Conservation (phyloP, 2,113 vertebrate genomes). For the Colistium nudipinnis region DNA sequence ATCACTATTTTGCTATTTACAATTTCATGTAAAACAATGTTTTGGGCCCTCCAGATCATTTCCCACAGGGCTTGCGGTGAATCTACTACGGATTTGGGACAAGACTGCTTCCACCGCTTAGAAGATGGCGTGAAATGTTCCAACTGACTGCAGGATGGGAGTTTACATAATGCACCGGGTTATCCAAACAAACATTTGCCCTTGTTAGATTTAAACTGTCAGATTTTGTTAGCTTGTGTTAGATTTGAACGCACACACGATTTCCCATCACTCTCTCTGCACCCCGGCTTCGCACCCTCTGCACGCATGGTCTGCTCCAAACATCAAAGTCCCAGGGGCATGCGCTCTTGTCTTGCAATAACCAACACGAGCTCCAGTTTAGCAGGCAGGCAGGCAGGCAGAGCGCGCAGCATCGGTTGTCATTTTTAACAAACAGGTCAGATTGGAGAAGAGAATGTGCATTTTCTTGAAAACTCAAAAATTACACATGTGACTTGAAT, state of each 20-base stretch:
- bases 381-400: conserved; percentile 56
- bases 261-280: conserved; percentile 46
- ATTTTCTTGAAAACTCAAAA: not conserved
- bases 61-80: conserved; percentile 40
- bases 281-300: conserved; percentile 5
- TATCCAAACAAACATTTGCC: conserved; percentile 69
- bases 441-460: conserved; percentile 4
- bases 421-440: conserved; percentile 20
- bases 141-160: conserved; percentile 37
- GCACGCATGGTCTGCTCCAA: conserved; percentile 64
- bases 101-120: conserved; percentile 37
- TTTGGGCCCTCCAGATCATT: conserved; percentile 36
- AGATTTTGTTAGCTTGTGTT: conserved; percentile 66
- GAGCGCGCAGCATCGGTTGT: conserved; percentile 43
- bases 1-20: conserved; percentile 82
- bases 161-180: conserved; percentile 72
- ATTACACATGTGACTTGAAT: conserved; percentile 14
- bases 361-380: conserved; percentile 64
- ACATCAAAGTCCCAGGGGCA: conserved; percentile 60
- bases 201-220: conserved; percentile 71
- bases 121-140: conserved; percentile 42
- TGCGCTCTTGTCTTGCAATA: conserved; percentile 64
- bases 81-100: conserved; percentile 39
- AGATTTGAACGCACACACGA: conserved; percentile 56
- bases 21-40: conserved; percentile 76